A percentile compares a stretch with the other conserved stretches of the same genome.
phyloP scores from a whole-genome alignment of 2,888 invertebrate genomes.

The Pollenia amentaria region DNA sequence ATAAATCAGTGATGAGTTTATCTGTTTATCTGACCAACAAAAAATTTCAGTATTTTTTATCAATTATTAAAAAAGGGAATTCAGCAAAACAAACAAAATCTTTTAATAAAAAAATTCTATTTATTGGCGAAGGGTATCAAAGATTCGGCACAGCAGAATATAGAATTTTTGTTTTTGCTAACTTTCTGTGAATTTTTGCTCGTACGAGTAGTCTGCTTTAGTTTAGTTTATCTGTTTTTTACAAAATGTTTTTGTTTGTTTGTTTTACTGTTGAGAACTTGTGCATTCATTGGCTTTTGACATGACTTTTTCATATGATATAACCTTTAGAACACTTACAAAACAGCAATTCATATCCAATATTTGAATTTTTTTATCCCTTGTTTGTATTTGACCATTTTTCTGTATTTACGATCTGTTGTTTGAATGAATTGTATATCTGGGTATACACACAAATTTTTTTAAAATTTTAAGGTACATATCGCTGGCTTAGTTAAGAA shows the following conservation, averaged over 20 bases:
- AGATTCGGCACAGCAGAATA: no score
- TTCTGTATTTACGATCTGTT: not conserved
- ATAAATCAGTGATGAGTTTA: no score
- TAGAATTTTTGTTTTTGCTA: no score
- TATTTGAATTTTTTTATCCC: not conserved
- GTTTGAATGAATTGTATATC: constrained; percentile 30
- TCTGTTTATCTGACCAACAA: no score
- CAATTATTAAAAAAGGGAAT: no score
- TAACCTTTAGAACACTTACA: constrained; percentile 15
- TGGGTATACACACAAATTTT: constrained; percentile 2
- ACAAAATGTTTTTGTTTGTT: not conserved
- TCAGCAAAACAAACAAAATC: no score
- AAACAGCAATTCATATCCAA: not conserved
- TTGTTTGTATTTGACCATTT: not conserved
- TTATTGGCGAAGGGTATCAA: no score
- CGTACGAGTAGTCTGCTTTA: not conserved
- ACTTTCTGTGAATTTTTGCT: not conserved
- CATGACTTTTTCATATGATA: constrained; percentile 22
- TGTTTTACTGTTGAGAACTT: constrained; percentile 8
- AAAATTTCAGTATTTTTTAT: no score
- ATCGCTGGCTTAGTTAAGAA: no score
- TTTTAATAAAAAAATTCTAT: no score
- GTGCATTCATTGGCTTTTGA: constrained; percentile 28
- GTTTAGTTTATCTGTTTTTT: constrained; percentile 13
- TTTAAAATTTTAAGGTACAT: no score